Conservation (phyloP, 2,888 invertebrate species). For the Dryomyza anilis region DNA sequence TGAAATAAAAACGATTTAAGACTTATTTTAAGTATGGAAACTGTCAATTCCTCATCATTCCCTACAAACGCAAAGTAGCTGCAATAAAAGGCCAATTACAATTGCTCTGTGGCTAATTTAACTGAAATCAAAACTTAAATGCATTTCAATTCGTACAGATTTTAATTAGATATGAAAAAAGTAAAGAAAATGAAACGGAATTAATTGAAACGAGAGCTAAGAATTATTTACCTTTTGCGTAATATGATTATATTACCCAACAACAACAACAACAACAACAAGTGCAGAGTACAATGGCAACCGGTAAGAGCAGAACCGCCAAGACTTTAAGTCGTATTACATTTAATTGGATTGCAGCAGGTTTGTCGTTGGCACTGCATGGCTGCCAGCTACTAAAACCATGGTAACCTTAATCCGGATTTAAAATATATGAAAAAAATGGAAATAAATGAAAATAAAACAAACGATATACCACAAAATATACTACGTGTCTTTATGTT, state of each 20-base stretch:
- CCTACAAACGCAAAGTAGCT: neutral
- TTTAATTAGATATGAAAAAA: conserved; percentile 12
- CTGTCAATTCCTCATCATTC: neutral
- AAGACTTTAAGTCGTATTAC: conserved; percentile 35
- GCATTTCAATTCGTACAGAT: conserved; percentile 9
- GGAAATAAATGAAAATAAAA: neutral
- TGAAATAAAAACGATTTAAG: no score
- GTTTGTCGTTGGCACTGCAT: neutral
- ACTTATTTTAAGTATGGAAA: no score
- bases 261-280: conserved; percentile 6
- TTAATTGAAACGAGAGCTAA: neutral
- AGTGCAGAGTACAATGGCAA: neutral
- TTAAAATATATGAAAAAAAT: no score
- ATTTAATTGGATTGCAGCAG: conserved; percentile 40
- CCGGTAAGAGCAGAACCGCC: neutral
- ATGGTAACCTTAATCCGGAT: conserved; percentile 45
- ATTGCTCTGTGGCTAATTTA: conserved; percentile 3
- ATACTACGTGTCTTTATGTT: neutral
- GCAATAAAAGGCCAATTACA: conserved; percentile 19
- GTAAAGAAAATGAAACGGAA: neutral
- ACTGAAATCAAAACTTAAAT: conserved; percentile 14
- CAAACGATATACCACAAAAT: conserved; percentile 10
- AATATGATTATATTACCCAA: conserved; percentile 15
- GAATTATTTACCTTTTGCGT: conserved; percentile 23
- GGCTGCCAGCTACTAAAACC: neutral